phyloP scores from a whole-genome alignment of 2,888 invertebrate species.

The Heteropelma amictum region DNA sequence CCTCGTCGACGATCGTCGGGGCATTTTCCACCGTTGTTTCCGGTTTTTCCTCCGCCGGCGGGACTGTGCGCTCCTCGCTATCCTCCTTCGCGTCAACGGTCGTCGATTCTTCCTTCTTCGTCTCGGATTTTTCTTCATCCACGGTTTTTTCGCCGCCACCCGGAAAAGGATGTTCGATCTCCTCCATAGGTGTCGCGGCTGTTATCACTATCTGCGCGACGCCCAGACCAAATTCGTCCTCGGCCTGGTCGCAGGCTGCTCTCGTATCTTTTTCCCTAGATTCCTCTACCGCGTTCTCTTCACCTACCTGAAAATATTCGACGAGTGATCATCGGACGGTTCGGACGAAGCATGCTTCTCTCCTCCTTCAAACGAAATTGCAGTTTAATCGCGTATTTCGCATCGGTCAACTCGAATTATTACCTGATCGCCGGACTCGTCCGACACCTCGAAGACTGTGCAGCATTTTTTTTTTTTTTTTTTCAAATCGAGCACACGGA shows the following conservation, averaged over 20 bases:
- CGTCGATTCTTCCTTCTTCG: slow-evolving; percentile 50
- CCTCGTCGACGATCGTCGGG: slow-evolving; percentile 65
- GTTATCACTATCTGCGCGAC: slow-evolving; percentile 95
- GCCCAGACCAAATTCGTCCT: slow-evolving; percentile 85
- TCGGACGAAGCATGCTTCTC: too few relatives aligned
- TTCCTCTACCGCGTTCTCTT: slow-evolving; percentile 52
- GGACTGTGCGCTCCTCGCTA: slow-evolving; percentile 51
- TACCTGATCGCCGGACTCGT: slow-evolving; percentile 73
- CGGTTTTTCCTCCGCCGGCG: slow-evolving; percentile 4
- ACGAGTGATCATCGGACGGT: neutral
- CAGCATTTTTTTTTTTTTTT: too few relatives aligned
- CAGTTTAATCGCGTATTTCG: too few relatives aligned
- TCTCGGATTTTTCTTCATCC: slow-evolving; percentile 58
- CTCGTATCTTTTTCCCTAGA: too few relatives aligned
- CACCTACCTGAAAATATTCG: slow-evolving; percentile 39
- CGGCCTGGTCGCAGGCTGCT: too few relatives aligned
- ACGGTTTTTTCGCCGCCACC: slow-evolving; percentile 77
- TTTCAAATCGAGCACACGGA: slow-evolving; percentile 34
- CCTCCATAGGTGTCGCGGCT: slow-evolving; percentile 96
- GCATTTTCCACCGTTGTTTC: slow-evolving; percentile 11
- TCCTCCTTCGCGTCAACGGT: slow-evolving; percentile 61
- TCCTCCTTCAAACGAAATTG: too few relatives aligned
- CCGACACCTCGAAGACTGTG: slow-evolving; percentile 73
- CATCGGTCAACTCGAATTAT: too few relatives aligned
- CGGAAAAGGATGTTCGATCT: slow-evolving; percentile 89